A percentile compares a stretch with the other conserved stretches of the same genome.
phyloP scores from a whole-genome alignment of 2,888 invertebrate species.

The Arenicola marina region DNA sequence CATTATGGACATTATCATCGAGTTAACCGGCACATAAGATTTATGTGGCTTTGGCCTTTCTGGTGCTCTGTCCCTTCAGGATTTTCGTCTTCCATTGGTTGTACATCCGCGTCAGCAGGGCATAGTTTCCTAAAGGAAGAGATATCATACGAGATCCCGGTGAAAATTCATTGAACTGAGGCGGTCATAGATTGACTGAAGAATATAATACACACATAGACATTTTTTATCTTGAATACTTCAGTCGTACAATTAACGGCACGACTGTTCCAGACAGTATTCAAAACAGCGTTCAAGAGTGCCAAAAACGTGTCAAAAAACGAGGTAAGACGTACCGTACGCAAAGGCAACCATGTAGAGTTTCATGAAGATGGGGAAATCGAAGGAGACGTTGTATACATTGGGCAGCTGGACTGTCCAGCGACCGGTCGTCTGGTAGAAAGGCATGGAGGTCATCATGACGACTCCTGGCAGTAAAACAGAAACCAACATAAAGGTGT shows the following conservation, averaged over 20 bases:
- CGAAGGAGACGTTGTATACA: conserved; percentile 81
- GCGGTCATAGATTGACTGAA: background rate
- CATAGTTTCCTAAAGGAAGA: background rate
- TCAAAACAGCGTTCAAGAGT: background rate
- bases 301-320: background rate
- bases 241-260: too few relatives aligned
- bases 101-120: background rate
- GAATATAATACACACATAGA: background rate
- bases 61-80: too few relatives aligned
- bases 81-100: background rate
- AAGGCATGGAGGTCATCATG: conserved; percentile 76
- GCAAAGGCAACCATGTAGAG: conserved; percentile 26
- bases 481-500: background rate
- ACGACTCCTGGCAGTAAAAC: conserved; percentile 55
- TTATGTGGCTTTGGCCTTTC: too few relatives aligned
- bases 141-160: background rate
- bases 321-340: background rate
- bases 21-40: too few relatives aligned
- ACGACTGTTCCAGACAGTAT: too few relatives aligned
- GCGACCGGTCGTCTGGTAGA: conserved; percentile 81
- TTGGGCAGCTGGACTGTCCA: conserved; percentile 83
- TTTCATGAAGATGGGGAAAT: conserved; percentile 68
- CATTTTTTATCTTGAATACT: too few relatives aligned
- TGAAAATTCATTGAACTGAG: background rate
- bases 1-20: too few relatives aligned